phyloP scores from a whole-genome alignment of 2,888 invertebrate genomes.

The Polydrusus pterygomalis region DNA sequence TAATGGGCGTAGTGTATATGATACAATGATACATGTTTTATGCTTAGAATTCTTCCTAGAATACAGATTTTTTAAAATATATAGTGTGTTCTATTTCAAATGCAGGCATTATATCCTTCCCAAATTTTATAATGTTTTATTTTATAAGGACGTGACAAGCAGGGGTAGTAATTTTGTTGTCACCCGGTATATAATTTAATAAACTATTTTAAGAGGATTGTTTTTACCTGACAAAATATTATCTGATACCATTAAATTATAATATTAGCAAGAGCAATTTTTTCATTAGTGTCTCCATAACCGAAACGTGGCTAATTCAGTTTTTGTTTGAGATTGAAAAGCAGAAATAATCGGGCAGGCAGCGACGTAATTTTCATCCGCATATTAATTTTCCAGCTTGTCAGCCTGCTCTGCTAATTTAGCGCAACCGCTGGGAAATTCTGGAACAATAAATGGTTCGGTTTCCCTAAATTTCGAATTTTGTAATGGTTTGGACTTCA shows the following conservation, averaged over 20 bases:
- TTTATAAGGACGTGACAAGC: too few relatives aligned
- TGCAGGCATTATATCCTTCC: too few relatives aligned
- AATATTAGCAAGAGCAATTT: neutral
- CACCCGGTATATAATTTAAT: too few relatives aligned
- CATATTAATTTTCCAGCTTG: slow-evolving; percentile 55
- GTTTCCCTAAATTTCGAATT: neutral
- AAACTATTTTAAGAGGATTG: neutral
- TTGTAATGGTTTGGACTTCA: neutral
- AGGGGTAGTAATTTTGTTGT: too few relatives aligned
- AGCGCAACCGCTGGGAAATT: slow-evolving; percentile 51
- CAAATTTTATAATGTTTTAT: too few relatives aligned
- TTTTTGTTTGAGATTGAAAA: slow-evolving; percentile 47
- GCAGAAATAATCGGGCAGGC: slow-evolving; percentile 53
- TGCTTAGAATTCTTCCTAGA: too few relatives aligned
- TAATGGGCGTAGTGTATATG: too few relatives aligned
- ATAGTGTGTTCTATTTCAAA: too few relatives aligned
- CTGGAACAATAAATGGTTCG: slow-evolving; percentile 35
- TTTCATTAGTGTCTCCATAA: slow-evolving; percentile 21
- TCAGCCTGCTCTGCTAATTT: slow-evolving; percentile 51
- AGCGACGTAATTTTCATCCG: slow-evolving; percentile 53
- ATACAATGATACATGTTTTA: too few relatives aligned
- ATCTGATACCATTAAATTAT: neutral
- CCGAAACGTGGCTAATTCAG: slow-evolving; percentile 34
- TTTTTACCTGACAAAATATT: neutral
- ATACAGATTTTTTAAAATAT: too few relatives aligned